phyloP scores from a whole-genome alignment of 2,113 vertebrate species.

The Pseudorectes ferrugineus region DNA sequence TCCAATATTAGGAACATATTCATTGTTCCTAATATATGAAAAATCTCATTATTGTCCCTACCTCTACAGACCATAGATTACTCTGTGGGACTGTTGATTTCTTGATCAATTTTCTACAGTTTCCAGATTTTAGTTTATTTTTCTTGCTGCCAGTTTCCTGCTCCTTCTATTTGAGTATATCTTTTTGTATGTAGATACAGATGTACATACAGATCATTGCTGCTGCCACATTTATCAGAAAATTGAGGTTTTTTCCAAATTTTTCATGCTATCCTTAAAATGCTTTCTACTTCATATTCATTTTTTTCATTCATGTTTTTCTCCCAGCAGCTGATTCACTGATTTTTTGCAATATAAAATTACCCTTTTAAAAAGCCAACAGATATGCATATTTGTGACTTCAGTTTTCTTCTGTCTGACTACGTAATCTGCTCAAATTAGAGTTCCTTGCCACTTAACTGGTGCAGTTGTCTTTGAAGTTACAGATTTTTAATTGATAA shows the following conservation, averaged over 20 bases:
- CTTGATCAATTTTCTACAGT: neutral
- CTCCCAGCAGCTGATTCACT: neutral
- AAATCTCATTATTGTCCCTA: neutral
- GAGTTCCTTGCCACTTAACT: neutral
- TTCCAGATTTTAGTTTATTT: neutral
- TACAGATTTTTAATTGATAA: neutral
- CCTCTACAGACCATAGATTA: accelerated
- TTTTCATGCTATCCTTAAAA: neutral
- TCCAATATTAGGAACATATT: neutral
- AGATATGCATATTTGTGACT: neutral
- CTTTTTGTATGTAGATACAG: neutral
- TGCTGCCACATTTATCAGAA: neutral
- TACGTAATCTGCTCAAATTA: neutral
- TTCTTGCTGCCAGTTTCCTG: neutral
- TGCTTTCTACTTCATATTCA: neutral
- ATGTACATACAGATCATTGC: neutral
- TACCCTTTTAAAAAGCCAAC: neutral
- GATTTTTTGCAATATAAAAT: neutral
- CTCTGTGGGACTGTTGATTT: neutral
- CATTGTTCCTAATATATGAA: neutral
- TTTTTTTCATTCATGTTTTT: neutral
- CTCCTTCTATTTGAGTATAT: neutral
- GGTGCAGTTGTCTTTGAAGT: neutral
- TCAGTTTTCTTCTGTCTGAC: neutral
- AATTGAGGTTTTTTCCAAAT: accelerated